Conservation (phyloP, 2,797 vertebrate species). For the Chloroceryle amazona region DNA sequence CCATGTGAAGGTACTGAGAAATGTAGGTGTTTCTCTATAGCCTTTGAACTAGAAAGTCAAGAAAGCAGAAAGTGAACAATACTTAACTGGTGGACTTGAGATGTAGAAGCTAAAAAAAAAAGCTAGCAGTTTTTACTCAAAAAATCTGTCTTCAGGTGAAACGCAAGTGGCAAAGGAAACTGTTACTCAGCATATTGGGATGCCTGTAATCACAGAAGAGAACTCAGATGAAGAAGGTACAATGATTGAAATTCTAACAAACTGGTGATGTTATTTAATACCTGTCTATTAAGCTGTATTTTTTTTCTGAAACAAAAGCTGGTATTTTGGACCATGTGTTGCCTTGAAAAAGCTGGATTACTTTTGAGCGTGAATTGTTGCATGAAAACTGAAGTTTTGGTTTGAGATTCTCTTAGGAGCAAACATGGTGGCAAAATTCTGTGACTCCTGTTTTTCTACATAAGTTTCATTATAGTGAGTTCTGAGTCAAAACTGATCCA, state of each 20-base stretch:
- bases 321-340: neutral
- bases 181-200: constrained; percentile 39
- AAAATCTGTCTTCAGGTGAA: constrained; percentile 57
- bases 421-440: accelerated
- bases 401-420: neutral
- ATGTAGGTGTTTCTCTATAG: neutral
- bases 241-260: neutral
- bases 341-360: neutral
- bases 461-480: neutral
- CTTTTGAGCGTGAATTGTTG: neutral
- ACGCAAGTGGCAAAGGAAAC: constrained; percentile 17
- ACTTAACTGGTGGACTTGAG: neutral
- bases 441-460: accelerated
- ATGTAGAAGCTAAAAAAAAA: neutral
- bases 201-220: constrained; percentile 79
- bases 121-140: neutral
- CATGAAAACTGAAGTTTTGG: neutral
- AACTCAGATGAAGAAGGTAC: constrained; percentile 64
- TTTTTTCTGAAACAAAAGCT: neutral
- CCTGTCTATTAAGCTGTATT: neutral
- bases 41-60: neutral
- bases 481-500: neutral
- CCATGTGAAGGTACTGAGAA: neutral
- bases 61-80: neutral
- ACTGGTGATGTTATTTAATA: neutral